Percentiles rank a stretch among this genome's conserved stretches.
Evolutionary conservation across 2,888 invertebrate genomes (phyloP).

Genomic region (Eupithecia centaureata): DNA sequence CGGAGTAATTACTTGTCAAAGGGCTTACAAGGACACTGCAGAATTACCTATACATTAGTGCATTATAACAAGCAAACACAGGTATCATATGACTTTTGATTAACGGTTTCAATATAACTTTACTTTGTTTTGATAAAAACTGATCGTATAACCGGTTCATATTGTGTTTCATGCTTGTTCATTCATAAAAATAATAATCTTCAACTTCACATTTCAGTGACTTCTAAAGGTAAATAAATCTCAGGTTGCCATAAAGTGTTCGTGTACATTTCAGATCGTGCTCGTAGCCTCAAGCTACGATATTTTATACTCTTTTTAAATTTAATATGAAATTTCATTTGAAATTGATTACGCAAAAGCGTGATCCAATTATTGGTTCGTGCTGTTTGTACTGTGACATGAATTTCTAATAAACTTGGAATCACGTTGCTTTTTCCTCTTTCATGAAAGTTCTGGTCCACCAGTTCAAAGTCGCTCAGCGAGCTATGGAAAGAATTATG

Average conservation of each 20-base stretch:
- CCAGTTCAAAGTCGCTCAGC: too few relatives aligned
- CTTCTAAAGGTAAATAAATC: conserved; percentile 35
- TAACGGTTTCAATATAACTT: too few relatives aligned
- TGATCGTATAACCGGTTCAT: too few relatives aligned
- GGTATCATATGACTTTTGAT: too few relatives aligned
- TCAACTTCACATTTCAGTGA: conserved; percentile 21
- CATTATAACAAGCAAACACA: neutral
- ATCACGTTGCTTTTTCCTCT: neutral
- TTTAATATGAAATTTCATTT: too few relatives aligned
- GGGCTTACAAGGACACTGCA: neutral
- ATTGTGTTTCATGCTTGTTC: too few relatives aligned
- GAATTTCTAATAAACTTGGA: conserved; percentile 14
- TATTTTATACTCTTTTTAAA: conserved; percentile 42
- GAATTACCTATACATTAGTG: neutral
- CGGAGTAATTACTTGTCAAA: conserved; percentile 27
- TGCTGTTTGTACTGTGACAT: conserved; percentile 36
- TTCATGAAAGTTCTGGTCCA: too few relatives aligned
- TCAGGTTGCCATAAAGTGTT: conserved; percentile 35
- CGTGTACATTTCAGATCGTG: conserved; percentile 40
- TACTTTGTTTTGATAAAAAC: too few relatives aligned
- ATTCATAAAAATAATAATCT: too few relatives aligned
- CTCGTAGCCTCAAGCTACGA: conserved; percentile 21
- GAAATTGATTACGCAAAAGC: conserved; percentile 45
- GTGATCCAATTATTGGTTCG: conserved; percentile 42
- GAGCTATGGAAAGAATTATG: too few relatives aligned